Conservation (phyloP, 2,113 vertebrate genomes). For the Nyctereutes procyonoides region DNA sequence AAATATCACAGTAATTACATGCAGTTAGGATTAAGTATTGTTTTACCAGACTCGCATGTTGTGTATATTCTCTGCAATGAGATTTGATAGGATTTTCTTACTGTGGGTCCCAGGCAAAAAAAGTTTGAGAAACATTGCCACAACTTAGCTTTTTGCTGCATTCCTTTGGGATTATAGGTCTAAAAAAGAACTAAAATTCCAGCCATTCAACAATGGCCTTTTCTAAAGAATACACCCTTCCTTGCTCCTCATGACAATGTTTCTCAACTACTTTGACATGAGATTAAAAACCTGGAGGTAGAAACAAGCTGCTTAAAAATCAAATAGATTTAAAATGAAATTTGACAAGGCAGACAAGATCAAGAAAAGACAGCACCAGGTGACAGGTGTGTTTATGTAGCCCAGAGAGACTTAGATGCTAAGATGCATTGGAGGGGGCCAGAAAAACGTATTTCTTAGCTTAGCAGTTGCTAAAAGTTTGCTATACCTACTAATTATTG, state of each 20-base stretch:
- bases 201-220: background rate
- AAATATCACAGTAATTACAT: background rate
- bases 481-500: background rate
- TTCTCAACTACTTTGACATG: background rate
- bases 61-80: background rate
- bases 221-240: background rate
- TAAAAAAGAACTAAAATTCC: slow-evolving; percentile 1
- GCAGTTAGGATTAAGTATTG: background rate
- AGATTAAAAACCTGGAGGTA: background rate
- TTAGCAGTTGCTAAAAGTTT: background rate
- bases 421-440: background rate
- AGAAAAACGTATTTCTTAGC: background rate
- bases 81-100: background rate
- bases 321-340: background rate
- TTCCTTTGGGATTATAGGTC: background rate
- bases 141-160: background rate
- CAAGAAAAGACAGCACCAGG: background rate
- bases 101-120: background rate
- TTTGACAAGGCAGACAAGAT: background rate
- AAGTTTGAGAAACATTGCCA: background rate
- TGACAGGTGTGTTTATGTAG: background rate
- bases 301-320: background rate
- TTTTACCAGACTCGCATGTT: background rate
- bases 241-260: background rate
- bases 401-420: background rate